Evolutionary conservation across 2,113 vertebrate species (phyloP).

Genomic region (Butorides virescens): DNA sequence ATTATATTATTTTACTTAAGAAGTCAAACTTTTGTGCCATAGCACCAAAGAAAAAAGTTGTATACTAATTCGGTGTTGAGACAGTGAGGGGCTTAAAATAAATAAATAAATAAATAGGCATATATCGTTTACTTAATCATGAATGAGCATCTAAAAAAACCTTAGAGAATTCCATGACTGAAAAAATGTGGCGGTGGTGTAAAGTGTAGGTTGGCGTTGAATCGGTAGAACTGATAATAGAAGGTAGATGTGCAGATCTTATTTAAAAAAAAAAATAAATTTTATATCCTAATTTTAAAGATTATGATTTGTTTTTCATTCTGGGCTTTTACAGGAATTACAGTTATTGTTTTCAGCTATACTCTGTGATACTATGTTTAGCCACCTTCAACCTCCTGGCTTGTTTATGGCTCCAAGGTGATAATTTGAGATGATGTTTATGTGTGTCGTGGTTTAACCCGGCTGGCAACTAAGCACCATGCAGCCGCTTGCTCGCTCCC

Average conservation of each 20-base stretch:
- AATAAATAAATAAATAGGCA: background rate
- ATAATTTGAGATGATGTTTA: background rate
- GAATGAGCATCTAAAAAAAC: background rate
- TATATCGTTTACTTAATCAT: background rate
- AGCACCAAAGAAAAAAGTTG: background rate
- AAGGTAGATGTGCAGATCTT: background rate
- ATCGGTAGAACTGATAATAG: background rate
- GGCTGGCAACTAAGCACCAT: too few species aligned
- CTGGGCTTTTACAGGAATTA: background rate
- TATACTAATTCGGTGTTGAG: slow-evolving; percentile 16
- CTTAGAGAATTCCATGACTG: background rate
- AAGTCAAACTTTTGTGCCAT: background rate
- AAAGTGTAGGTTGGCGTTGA: background rate
- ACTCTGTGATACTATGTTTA: background rate
- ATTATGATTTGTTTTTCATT: background rate
- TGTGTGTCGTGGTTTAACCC: too few species aligned
- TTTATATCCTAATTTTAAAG: background rate
- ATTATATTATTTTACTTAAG: background rate
- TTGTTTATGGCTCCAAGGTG: background rate
- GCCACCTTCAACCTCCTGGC: background rate
- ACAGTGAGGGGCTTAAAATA: background rate
- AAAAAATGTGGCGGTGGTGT: background rate
- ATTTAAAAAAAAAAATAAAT: background rate
- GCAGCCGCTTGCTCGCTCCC: too few species aligned
- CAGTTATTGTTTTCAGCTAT: background rate